These are phyloP conservation scores for Agapornis roseicollis DNA, from an alignment of 2,113 vertebrate species.

Conservation along the genomic window DNA sequence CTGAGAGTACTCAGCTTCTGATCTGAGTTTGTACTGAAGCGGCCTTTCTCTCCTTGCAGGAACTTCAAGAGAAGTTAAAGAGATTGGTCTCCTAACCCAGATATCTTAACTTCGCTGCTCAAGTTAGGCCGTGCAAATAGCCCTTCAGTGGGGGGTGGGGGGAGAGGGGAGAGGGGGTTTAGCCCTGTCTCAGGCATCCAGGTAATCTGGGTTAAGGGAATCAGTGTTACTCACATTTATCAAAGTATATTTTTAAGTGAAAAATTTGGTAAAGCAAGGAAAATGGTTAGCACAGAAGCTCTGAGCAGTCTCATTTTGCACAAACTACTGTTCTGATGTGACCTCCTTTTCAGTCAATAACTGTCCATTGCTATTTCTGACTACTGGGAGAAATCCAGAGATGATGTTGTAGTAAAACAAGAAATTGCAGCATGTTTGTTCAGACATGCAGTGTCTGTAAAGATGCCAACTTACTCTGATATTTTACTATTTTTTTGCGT, in stretches of 20 bases:
- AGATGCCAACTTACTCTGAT: not conserved
- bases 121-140: not conserved
- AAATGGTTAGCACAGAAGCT: not conserved
- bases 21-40: not conserved
- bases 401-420: not conserved
- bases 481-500: not conserved
- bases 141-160: too few relatives aligned
- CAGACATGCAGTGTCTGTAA: not conserved
- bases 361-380: not conserved
- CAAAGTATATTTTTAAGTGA: not conserved
- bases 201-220: not conserved
- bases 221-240: not conserved
- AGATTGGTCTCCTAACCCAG: not conserved
- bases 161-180: not conserved
- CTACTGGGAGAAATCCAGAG: not conserved
- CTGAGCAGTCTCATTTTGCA: not conserved
- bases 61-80: not conserved
- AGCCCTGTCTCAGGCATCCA: not conserved
- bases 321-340: not conserved
- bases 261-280: not conserved
- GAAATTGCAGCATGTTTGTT: not conserved
- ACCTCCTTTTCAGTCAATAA: not conserved
- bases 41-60: not conserved
- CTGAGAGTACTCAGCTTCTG: not conserved
- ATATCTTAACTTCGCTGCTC: not conserved